phyloP scores from a whole-genome alignment of 2,888 invertebrate species.

The Actias luna region DNA sequence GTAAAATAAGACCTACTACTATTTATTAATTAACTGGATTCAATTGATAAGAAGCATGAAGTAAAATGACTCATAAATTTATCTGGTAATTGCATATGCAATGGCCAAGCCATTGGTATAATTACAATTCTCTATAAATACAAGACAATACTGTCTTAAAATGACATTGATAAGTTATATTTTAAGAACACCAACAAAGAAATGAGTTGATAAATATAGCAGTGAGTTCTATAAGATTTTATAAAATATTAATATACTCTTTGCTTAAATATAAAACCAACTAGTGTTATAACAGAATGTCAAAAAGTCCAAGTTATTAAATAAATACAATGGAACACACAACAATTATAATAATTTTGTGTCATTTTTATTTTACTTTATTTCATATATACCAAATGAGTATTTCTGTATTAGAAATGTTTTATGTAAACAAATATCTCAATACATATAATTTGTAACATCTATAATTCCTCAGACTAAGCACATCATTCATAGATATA shows the following conservation, averaged over 20 bases:
- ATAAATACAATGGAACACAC: not conserved
- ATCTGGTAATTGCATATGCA: not conserved
- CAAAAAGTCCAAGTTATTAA: not conserved
- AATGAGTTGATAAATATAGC: not conserved
- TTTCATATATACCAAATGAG: too few species aligned
- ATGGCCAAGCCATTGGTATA: not conserved
- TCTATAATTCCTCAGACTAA: not conserved
- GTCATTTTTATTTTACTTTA: too few species aligned
- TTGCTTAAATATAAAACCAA: not conserved
- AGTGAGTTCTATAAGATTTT: not conserved
- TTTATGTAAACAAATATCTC: too few species aligned
- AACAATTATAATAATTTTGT: not conserved
- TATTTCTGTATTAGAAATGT: too few species aligned
- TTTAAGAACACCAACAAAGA: not conserved
- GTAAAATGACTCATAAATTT: not conserved
- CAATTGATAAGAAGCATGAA: not conserved
- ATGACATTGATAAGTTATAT: not conserved
- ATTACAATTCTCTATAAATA: not conserved
- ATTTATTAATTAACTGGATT: not conserved
- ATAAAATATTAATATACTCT: too few species aligned
- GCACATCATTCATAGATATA: not conserved
- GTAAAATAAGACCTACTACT: not conserved
- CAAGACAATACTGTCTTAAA: conserved; percentile 2
- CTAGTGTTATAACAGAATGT: not conserved
- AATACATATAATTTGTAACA: too few species aligned